A percentile compares a stretch with the other conserved stretches of the same genome.
Conservation (phyloP, 2,888 invertebrate species). For the Notocelia uddmanniana region DNA sequence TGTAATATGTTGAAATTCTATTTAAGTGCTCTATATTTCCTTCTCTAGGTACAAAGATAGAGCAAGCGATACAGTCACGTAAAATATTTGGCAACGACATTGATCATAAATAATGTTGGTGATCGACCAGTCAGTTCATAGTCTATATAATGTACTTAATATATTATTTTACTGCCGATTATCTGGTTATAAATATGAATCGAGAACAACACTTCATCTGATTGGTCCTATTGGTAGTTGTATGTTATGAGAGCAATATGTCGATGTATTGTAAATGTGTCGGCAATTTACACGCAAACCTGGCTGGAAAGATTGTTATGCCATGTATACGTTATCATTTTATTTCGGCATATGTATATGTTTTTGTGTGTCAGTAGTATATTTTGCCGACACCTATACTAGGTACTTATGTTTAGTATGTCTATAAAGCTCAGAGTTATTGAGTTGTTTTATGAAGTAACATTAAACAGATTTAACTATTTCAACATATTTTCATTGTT, state of each 20-base stretch:
- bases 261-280: neutral
- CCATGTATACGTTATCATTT: too few species aligned
- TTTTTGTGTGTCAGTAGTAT: neutral
- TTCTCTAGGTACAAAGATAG: neutral
- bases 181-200: neutral
- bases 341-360: too few species aligned
- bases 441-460: slow-evolving; percentile 22
- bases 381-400: slow-evolving; percentile 5
- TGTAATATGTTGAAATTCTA: slow-evolving; percentile 13
- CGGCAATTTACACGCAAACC: neutral
- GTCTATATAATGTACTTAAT: neutral
- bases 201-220: neutral
- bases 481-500: slow-evolving; percentile 6
- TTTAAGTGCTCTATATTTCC: slow-evolving; percentile 9
- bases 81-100: slow-evolving; percentile 7
- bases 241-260: neutral
- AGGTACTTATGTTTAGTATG: slow-evolving; percentile 6
- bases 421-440: slow-evolving; percentile 23
- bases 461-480: slow-evolving; percentile 35
- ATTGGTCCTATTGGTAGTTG: neutral
- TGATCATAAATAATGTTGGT: neutral
- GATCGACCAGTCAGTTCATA: neutral
- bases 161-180: neutral
- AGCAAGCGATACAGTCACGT: neutral
- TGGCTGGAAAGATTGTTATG: too few species aligned